Conservation (phyloP, 2,113 vertebrate genomes). For the Anoplopoma fimbria region DNA sequence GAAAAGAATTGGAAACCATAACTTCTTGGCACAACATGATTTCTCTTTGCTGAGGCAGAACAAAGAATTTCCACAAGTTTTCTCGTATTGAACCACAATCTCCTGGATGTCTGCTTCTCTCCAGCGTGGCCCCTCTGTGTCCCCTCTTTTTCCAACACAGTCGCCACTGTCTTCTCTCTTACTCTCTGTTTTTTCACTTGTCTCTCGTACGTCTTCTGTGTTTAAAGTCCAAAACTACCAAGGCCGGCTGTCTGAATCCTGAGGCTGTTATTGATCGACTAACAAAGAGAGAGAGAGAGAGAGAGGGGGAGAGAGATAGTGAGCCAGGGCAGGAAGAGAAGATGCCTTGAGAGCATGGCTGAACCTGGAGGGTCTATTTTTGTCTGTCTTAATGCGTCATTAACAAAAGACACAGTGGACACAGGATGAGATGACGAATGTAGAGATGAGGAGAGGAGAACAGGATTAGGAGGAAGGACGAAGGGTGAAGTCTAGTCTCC, state of each 20-base stretch:
- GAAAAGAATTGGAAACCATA: slow-evolving; percentile 45
- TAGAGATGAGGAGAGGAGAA: slow-evolving; percentile 19
- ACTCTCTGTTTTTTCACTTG: slow-evolving; percentile 40
- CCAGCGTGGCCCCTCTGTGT: neutral
- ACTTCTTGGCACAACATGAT: slow-evolving; percentile 24
- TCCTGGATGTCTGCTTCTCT: slow-evolving; percentile 14
- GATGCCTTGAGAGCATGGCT: slow-evolving; percentile 60
- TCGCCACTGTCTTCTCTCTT: slow-evolving; percentile 27
- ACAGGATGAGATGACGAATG: slow-evolving; percentile 48
- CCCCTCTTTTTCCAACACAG: slow-evolving; percentile 20
- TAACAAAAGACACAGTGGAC: slow-evolving; percentile 47
- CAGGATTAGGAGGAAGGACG: slow-evolving; percentile 21
- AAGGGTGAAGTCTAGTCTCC: slow-evolving; percentile 28
- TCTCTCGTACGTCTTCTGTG: slow-evolving; percentile 52
- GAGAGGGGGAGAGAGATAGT: slow-evolving; percentile 22
- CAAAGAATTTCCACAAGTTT: slow-evolving; percentile 50
- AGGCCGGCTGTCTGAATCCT: slow-evolving; percentile 65
- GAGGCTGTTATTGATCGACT: slow-evolving; percentile 76
- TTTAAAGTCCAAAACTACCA: slow-evolving; percentile 68
- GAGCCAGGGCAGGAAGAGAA: slow-evolving; percentile 40
- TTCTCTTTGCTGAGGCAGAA: slow-evolving; percentile 19
- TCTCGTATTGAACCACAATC: slow-evolving; percentile 37
- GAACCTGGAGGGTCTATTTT: slow-evolving; percentile 73
- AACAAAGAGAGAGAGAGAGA: slow-evolving; percentile 47
- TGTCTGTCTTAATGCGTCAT: slow-evolving; percentile 64